phyloP scores from a whole-genome alignment of 2,113 vertebrate genomes.

The Nibea coibor region DNA sequence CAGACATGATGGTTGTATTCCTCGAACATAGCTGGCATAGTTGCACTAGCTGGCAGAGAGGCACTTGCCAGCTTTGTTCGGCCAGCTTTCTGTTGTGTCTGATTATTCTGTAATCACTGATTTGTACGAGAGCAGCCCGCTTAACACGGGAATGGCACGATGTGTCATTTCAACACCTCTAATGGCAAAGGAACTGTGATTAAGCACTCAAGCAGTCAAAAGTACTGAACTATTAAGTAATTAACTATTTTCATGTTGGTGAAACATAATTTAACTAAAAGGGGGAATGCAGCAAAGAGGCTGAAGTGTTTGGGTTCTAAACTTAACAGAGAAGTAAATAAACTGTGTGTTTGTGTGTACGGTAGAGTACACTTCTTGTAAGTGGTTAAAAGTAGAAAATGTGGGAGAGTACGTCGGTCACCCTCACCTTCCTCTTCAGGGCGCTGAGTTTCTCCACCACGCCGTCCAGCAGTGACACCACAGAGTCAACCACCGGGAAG shows the following conservation, averaged over 20 bases:
- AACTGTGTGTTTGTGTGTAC: background rate
- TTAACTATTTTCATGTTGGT: background rate
- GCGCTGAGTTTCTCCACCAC: conserved; percentile 98
- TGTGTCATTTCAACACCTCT: background rate
- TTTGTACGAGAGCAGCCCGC: background rate
- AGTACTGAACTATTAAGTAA: background rate
- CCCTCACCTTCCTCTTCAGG: conserved; percentile 93
- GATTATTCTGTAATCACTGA: background rate
- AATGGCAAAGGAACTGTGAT: background rate
- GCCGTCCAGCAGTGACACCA: conserved; percentile 96
- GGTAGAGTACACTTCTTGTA: background rate
- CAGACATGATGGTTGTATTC: background rate
- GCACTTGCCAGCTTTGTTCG: background rate
- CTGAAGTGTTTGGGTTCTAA: background rate
- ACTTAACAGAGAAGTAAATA: no score
- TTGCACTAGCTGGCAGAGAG: no score
- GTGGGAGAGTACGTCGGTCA: background rate
- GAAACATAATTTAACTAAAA: background rate
- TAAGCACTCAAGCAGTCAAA: background rate
- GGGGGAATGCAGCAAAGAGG: background rate
- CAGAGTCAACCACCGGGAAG: conserved; percentile 95
- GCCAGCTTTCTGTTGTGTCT: background rate
- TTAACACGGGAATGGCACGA: background rate
- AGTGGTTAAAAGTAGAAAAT: background rate
- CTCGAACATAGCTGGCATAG: background rate